Evolutionary conservation across 2,113 vertebrate genomes (phyloP), one percentile per base, ranked within the genome.

Genomic region (Entomyzon cyanotis): DNA sequence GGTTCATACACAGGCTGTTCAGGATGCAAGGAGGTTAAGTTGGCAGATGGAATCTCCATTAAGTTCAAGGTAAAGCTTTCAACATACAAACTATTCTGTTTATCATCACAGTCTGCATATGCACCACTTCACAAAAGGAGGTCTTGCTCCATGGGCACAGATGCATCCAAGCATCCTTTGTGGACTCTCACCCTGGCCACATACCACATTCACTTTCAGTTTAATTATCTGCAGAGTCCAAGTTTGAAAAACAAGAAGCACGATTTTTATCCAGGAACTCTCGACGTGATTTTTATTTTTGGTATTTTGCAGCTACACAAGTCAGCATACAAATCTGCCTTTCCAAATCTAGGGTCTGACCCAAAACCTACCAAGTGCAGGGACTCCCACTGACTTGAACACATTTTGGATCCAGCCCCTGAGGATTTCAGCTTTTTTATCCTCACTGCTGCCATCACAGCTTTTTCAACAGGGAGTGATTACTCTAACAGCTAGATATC

Each of bases 211-310:
- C 71, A 30, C 39, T 71, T 64, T 28, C 30, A 49, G 59, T 59
- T 96, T 84, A 96, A 97, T 85, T 46, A 93, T 76, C 87, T 80
- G 75, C 79, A 92, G 62, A 84, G 76, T 47, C 80, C 46, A 64
- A 64, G 58, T 12, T 20, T 7, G 53, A 65, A 52, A 67, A 65
- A 59, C 18, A 78, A 84, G 14, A 47, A 58, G n/a, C 25, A 30
- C 0, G 0, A 25, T 42, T 90, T 92, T 42, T 89, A 55, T 41
- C 55, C 74, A 65, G 25, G 37, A 90, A 42, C n/a, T 44, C 76
- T 49, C 2, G 0, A 75, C 21, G 44, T 6, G 17, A 28, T 27
- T 53, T 74, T 20, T 37, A 63, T 58, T 53, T 69, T 47, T 27
- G 23, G 25, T 33, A 42, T 84, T 56, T 42, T 25, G 33, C 47